Conservation (phyloP, 2,797 vertebrate genomes). For the Ptychadena robeensis region DNA sequence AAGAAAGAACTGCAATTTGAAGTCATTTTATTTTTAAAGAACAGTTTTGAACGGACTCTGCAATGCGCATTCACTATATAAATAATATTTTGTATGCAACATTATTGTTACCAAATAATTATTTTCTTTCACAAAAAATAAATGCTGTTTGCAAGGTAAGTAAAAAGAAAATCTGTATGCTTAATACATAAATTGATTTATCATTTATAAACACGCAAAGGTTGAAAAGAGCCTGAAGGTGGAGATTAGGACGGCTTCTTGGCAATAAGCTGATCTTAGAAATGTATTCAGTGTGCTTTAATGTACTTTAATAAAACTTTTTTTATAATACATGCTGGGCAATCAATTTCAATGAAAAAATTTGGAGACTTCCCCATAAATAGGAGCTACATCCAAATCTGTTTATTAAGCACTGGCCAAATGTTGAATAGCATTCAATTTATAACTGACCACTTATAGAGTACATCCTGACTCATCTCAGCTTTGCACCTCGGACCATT, state of each 20-base stretch:
- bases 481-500: too few species aligned
- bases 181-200: constrained; percentile 37
- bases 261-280: not conserved
- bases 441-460: too few species aligned
- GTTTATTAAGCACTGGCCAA: not conserved
- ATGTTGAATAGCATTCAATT: too few species aligned
- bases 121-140: not conserved
- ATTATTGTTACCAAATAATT: not conserved
- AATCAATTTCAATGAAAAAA: not conserved
- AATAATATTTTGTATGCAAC: not conserved
- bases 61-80: not conserved
- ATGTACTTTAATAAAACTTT: not conserved
- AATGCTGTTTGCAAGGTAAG: not conserved
- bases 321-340: not conserved
- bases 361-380: not conserved
- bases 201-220: constrained; percentile 19
- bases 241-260: constrained; percentile 14
- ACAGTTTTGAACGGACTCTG: not conserved
- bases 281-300: constrained; percentile 14
- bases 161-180: constrained; percentile 7
- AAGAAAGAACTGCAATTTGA: constrained; percentile 10
- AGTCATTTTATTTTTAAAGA: constrained; percentile 15
- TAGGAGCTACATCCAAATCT: not conserved
- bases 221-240: constrained; percentile 13
- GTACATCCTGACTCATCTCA: too few species aligned